Conservation (phyloP, 2,888 invertebrate species). For the Trachelus tabidus region DNA sequence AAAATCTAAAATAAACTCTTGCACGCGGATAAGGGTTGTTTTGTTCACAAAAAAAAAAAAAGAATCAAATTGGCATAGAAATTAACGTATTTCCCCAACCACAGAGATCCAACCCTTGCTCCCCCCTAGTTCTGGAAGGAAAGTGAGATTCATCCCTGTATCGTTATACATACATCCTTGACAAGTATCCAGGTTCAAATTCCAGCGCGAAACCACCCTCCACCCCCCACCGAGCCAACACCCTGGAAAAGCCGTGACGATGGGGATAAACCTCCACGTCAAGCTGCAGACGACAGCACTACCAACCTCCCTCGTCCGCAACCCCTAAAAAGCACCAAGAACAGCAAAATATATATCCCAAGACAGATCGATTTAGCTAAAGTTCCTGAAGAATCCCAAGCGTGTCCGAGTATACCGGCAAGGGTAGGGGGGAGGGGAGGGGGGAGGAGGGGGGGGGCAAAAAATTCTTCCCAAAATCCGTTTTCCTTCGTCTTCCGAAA, state of each 20-base stretch:
- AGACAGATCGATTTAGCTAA: neutral
- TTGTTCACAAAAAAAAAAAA: neutral
- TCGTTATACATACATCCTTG: neutral
- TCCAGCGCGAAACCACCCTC: too few species aligned
- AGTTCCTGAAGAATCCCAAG: neutral
- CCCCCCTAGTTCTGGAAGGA: neutral
- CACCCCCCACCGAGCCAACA: neutral
- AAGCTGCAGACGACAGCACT: neutral
- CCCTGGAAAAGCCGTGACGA: neutral
- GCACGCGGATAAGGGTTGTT: neutral
- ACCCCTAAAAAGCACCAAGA: neutral
- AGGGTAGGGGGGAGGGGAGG: accelerated
- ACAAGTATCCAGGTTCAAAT: too few species aligned
- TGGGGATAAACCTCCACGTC: neutral
- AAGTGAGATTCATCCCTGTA: neutral
- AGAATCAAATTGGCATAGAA: neutral
- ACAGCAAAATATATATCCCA: neutral
- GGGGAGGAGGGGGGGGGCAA: accelerated
- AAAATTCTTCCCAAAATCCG: neutral
- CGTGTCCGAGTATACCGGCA: neutral
- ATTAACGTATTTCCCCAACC: too few species aligned
- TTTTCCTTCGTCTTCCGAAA: too few species aligned
- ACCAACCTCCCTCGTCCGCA: neutral
- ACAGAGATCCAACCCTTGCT: neutral
- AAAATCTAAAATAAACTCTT: neutral